Evolutionary conservation across 2,113 vertebrate genomes (phyloP).

Genomic region (Mastomys natalensis): DNA sequence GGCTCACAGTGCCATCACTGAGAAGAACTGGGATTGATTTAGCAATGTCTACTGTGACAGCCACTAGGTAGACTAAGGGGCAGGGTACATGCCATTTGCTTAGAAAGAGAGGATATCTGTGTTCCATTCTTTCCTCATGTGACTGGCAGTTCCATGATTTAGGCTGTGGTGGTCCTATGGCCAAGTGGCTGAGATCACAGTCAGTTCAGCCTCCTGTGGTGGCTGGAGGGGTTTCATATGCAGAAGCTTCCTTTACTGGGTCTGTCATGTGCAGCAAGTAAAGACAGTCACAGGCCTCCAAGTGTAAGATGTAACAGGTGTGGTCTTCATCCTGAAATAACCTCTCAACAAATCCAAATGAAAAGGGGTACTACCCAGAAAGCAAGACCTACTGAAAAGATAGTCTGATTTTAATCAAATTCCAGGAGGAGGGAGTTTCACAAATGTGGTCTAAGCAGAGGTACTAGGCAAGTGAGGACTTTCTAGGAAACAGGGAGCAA

Average conservation of each 20-base stretch:
- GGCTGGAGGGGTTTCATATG: neutral
- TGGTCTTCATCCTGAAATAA: neutral
- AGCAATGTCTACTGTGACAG: neutral
- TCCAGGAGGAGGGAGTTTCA: neutral
- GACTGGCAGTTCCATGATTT: neutral
- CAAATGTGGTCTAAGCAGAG: neutral
- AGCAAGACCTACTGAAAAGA: neutral
- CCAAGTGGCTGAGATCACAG: neutral
- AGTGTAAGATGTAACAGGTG: neutral
- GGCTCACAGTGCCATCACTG: neutral
- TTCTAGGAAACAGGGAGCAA: neutral
- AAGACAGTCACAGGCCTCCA: neutral
- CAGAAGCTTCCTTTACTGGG: neutral
- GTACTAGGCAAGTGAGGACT: neutral
- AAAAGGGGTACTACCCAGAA: neutral
- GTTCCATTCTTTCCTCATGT: neutral
- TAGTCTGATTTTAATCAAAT: conserved; percentile 65
- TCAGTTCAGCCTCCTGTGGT: neutral
- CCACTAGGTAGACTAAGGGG: neutral
- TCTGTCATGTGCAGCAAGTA: neutral
- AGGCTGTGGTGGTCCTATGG: neutral
- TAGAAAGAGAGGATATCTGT: neutral
- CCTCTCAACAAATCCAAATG: neutral
- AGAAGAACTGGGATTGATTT: neutral
- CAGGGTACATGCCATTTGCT: neutral